Evolutionary conservation across 1,140 invertebrate genomes (phyloP), one percentile per base, ranked within the genome.

Genomic region (Littorina saxatilis): DNA sequence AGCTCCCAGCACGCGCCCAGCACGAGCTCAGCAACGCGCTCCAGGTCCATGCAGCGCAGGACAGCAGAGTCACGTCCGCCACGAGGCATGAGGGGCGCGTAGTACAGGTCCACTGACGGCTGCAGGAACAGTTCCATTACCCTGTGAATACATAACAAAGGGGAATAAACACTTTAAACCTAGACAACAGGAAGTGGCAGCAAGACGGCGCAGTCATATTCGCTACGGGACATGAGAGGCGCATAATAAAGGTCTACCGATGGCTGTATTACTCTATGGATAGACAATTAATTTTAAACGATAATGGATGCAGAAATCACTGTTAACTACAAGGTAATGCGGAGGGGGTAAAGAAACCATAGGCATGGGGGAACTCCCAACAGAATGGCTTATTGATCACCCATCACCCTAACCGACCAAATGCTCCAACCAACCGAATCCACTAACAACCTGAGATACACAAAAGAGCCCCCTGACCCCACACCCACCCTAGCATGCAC

Each of bases 111-210:
- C 15, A 75, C 79, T 3, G 82, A 79, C 9, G 82, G 82, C 74
- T 83, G 82, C 23, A 83, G 52, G 40, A 83, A 63, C 27, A 80
- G 70, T n/a, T 83, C 82, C 63, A 83, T 50, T 20, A 78, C 70
- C n/a, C 79, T 68, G 55, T 20, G 47, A 35, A 39, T 55, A 55
- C 27, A 29, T 3, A 79, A 23, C 17, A n/a, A n/a, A n/a, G n/a
- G n/a, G n/a, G n/a, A n/a, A n/a, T n/a, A n/a, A n/a, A n/a, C n/a
- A 58, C 13, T n/a, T 73, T 43, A 27, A 35, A 27, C 2, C 55
- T 20, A 35, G 37, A n/a, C 23, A 39, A 9, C 17, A 58, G 68
- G 2, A 37, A 32, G 27, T 58, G 47, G 17, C 50, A 66, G 61
- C 72, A 76, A 47, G 13, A 61, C 63, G n/a, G 58, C 78, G 1